Conservation (phyloP, 2,113 vertebrate species). For the Hydrochoerus hydrochaeris region DNA sequence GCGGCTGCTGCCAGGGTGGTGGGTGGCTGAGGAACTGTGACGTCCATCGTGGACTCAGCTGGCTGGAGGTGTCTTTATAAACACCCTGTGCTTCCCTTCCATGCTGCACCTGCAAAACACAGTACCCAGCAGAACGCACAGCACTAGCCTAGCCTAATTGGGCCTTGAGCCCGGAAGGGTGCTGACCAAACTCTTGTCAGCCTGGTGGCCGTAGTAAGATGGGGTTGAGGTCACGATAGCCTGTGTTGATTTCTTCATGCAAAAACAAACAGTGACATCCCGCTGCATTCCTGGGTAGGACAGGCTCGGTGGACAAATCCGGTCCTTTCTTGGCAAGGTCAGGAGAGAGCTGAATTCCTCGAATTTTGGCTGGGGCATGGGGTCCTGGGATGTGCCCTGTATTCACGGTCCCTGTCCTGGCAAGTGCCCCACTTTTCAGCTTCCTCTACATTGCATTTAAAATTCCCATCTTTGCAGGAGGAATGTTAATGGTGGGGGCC, state of each 20-base stretch:
- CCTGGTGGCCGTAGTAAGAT: not conserved
- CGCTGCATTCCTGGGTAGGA: not conserved
- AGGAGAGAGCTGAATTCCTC: not conserved
- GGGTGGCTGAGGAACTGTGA: accelerated
- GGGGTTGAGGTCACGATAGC: accelerated
- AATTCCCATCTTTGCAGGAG: conserved; percentile 21
- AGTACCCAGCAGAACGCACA: not conserved
- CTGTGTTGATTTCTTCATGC: not conserved
- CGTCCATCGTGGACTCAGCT: not conserved
- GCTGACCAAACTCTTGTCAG: not conserved
- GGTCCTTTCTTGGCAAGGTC: not conserved
- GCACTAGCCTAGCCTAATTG: not conserved
- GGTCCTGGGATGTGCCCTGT: accelerated
- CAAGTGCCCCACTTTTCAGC: not conserved
- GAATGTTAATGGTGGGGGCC: conserved; percentile 4
- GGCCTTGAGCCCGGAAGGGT: not conserved
- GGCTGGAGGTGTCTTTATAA: not conserved
- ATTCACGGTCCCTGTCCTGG: accelerated
- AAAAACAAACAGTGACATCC: not conserved
- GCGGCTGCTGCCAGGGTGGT: not conserved
- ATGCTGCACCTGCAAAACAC: not conserved
- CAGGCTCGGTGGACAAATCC: not conserved
- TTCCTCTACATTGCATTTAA: not conserved
- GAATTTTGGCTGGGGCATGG: not conserved
- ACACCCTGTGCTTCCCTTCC: not conserved